Conservation (phyloP, 1,140 invertebrate species). For the Sitophilus oryzae region DNA sequence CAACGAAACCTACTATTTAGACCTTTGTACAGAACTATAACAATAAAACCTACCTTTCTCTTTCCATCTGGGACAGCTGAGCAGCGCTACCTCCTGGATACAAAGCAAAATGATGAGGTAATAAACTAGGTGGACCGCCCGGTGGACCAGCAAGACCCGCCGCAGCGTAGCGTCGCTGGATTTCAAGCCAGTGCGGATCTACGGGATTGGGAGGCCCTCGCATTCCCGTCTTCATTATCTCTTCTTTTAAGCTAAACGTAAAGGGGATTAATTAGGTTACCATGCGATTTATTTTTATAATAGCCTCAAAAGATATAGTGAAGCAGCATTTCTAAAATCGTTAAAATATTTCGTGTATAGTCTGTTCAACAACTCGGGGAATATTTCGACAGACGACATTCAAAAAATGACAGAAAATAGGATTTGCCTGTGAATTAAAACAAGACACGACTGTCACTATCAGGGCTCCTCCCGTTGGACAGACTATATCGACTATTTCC, state of each 20-base stretch:
- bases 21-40: no score
- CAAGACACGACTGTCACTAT: no score
- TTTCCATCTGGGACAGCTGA: slow-evolving; percentile 72
- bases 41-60: slow-evolving; percentile 60
- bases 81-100: slow-evolving; percentile 52
- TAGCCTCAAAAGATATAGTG: neutral
- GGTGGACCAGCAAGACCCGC: slow-evolving; percentile 38
- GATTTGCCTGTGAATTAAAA: no score
- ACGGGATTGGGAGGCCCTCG: slow-evolving; percentile 56
- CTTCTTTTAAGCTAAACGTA: slow-evolving; percentile 64
- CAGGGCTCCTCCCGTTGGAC: no score
- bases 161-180: slow-evolving; percentile 41
- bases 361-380: no score
- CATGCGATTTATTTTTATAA: neutral
- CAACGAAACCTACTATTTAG: no score
- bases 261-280: neutral
- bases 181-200: slow-evolving; percentile 86
- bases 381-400: no score
- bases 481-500: no score
- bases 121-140: slow-evolving; percentile 37
- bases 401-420: no score
- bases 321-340: no score
- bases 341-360: no score
- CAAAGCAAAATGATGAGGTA: slow-evolving; percentile 39
- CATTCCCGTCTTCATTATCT: slow-evolving; percentile 62